phyloP scores from a whole-genome alignment of 1,140 invertebrate species.

The Caerostris darwini region DNA sequence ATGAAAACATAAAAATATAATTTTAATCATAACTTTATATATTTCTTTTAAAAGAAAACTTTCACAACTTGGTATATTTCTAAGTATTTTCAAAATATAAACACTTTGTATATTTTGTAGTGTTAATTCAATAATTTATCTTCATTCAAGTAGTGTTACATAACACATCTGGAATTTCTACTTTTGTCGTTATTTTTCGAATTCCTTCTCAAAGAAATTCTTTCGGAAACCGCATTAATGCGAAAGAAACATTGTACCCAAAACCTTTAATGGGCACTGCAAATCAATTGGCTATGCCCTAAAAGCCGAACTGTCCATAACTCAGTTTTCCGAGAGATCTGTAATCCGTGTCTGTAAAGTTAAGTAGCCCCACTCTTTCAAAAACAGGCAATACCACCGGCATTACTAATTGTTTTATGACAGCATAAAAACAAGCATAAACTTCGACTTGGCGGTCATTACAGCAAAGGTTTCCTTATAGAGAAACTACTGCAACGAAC shows the following conservation, averaged over 20 bases:
- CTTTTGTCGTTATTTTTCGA: too few relatives aligned
- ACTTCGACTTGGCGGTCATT: neutral
- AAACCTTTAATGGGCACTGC: neutral
- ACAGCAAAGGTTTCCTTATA: neutral
- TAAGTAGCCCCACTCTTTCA: neutral
- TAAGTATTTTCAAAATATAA: too few relatives aligned
- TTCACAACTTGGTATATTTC: too few relatives aligned
- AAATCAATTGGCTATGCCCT: neutral
- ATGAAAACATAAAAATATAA: too few relatives aligned
- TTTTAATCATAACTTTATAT: too few relatives aligned
- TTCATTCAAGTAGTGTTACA: too few relatives aligned
- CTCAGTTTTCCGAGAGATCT: neutral
- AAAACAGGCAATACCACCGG: neutral
- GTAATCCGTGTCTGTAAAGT: neutral
- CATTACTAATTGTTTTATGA: neutral
- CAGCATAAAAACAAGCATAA: constrained; percentile 21
- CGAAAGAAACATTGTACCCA: neutral
- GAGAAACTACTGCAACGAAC: neutral
- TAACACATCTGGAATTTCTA: too few relatives aligned
- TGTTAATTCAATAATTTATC: too few relatives aligned
- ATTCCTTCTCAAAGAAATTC: too few relatives aligned
- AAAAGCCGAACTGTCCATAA: neutral
- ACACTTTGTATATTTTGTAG: too few relatives aligned
- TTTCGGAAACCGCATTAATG: neutral
- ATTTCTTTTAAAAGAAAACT: too few relatives aligned